These are phyloP conservation scores for Tursiops truncatus DNA, from an alignment of 2,113 vertebrate species.

Conservation along the genomic window DNA sequence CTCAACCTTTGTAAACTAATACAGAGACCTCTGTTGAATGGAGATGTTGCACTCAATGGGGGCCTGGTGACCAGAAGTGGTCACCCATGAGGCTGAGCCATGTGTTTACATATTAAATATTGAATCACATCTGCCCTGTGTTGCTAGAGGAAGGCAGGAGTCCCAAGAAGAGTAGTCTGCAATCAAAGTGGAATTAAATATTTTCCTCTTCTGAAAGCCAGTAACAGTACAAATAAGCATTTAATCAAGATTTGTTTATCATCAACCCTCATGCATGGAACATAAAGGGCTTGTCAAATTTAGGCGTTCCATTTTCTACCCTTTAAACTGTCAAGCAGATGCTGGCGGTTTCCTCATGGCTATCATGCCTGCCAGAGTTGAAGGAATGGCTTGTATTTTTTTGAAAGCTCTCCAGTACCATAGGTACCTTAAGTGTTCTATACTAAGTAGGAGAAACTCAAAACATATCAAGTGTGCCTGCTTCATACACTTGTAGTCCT, in stretches of 20 bases:
- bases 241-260: constrained; percentile 44
- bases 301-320: constrained; percentile 32
- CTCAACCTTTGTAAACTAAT: constrained; percentile 11
- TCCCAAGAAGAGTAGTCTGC: constrained; percentile 4
- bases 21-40: not conserved
- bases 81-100: not conserved
- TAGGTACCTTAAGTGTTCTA: constrained; percentile 44
- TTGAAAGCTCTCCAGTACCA: constrained; percentile 45
- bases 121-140: constrained; percentile 40
- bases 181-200: constrained; percentile 39
- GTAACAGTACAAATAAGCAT: constrained; percentile 16
- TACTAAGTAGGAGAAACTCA: constrained; percentile 50
- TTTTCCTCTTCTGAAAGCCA: constrained; percentile 52
- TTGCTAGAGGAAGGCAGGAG: constrained; percentile 11
- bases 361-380: constrained; percentile 22
- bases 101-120: constrained; percentile 59
- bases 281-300: constrained; percentile 47
- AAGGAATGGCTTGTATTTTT: constrained; percentile 44
- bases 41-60: not conserved
- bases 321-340: constrained; percentile 44
- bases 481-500: not conserved
- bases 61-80: constrained; percentile 34
- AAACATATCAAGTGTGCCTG: constrained; percentile 40
- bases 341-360: constrained; percentile 33
- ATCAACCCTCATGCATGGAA: not conserved